phyloP scores from a whole-genome alignment of 2,113 vertebrate species.

The Chrysemys picta region DNA sequence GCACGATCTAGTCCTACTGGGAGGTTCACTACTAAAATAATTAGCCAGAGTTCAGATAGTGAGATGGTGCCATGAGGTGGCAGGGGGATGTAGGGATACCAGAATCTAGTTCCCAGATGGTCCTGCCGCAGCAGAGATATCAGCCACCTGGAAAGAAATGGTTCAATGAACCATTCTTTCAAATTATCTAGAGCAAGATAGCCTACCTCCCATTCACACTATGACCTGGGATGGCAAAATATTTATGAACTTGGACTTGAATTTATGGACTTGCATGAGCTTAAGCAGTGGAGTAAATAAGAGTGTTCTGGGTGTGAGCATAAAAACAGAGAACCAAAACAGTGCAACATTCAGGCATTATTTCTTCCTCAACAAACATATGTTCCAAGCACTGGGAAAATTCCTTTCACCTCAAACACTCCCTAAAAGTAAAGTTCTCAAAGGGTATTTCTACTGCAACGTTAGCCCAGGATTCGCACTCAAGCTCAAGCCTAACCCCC shows the following conservation, averaged over 20 bases:
- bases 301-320: not conserved
- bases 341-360: no score
- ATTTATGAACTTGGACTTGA: not conserved
- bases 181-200: not conserved
- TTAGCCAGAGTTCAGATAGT: not conserved
- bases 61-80: not conserved
- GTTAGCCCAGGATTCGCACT: no score
- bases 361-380: not conserved
- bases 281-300: not conserved
- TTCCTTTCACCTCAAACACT: not conserved
- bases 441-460: not conserved
- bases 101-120: not conserved
- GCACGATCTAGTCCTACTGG: not conserved
- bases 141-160: not conserved
- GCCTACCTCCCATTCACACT: not conserved
- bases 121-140: not conserved
- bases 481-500: no score
- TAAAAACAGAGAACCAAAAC: no score
- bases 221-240: not conserved
- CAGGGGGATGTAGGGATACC: not conserved
- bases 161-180: not conserved
- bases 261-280: not conserved
- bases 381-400: no score
- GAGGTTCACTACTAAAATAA: not conserved
- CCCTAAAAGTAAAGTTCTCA: not conserved